These are phyloP conservation scores for Pangasius krempfi DNA, from an alignment of 2,797 vertebrate species.

Conservation along the genomic window DNA sequence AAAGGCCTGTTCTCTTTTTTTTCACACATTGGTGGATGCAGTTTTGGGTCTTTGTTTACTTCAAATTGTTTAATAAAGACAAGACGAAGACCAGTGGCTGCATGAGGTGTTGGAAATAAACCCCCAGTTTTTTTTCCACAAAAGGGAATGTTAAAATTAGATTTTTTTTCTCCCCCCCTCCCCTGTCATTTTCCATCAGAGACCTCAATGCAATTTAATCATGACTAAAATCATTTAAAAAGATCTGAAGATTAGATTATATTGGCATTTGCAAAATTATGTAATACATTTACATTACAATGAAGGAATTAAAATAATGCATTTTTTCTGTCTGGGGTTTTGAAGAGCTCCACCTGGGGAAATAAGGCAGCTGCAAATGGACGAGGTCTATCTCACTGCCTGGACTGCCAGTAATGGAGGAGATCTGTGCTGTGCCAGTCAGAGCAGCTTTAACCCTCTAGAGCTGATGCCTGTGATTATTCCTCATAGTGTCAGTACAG, in stretches of 20 bases:
- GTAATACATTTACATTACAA: slow-evolving; percentile 89
- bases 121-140: slow-evolving; percentile 75
- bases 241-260: slow-evolving; percentile 88
- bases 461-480: slow-evolving; percentile 28
- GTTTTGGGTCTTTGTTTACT: slow-evolving; percentile 70
- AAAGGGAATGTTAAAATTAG: slow-evolving; percentile 84
- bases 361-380: slow-evolving; percentile 81
- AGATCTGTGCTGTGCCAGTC: slow-evolving; percentile 60
- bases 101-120: slow-evolving; percentile 76
- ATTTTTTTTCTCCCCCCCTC: slow-evolving; percentile 65
- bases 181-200: slow-evolving; percentile 79
- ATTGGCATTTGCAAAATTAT: slow-evolving; percentile 88
- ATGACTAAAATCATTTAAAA: slow-evolving; percentile 88
- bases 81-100: slow-evolving; percentile 67
- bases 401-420: slow-evolving; percentile 78
- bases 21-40: slow-evolving; percentile 50
- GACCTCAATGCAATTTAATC: slow-evolving; percentile 86
- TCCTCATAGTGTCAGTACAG: slow-evolving; percentile 26
- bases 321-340: slow-evolving; percentile 82
- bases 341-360: slow-evolving; percentile 81
- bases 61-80: slow-evolving; percentile 70
- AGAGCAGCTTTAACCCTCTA: slow-evolving; percentile 42
- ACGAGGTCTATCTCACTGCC: slow-evolving; percentile 77
- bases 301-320: slow-evolving; percentile 88
- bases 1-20: slow-evolving; percentile 33